A percentile compares a stretch with the other conserved stretches of the same genome.
These are phyloP conservation scores for Forbesichthys papilliferus DNA, from an alignment of 2,113 vertebrate genomes.

Conservation along the genomic window DNA sequence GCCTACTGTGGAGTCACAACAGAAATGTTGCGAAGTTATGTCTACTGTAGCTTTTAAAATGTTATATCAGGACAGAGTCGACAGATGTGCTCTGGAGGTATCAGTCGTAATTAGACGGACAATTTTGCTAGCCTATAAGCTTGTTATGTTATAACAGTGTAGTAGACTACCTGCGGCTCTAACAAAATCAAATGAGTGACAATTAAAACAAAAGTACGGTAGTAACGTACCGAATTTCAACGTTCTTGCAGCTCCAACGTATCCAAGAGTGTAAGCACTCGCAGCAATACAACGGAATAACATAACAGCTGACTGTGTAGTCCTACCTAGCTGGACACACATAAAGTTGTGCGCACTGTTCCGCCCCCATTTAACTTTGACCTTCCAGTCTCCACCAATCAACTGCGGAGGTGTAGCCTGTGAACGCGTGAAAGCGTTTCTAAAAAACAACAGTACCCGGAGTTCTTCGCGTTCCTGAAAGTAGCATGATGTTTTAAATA, in stretches of 20 bases:
- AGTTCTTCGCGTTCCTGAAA: neutral
- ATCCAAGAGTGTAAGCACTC: slow-evolving; percentile 71
- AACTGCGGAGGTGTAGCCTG: slow-evolving; percentile 24
- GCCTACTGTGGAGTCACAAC: too few relatives aligned
- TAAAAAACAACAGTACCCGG: neutral
- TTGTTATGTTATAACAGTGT: neutral
- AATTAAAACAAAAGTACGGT: neutral
- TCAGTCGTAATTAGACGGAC: neutral
- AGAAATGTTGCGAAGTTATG: too few relatives aligned
- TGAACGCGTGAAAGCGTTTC: neutral
- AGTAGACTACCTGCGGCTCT: neutral
- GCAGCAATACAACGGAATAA: slow-evolving; percentile 66
- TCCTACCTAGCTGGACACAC: slow-evolving; percentile 50
- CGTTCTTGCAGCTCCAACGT: slow-evolving; percentile 66
- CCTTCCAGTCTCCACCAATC: slow-evolving; percentile 64
- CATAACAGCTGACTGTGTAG: slow-evolving; percentile 59
- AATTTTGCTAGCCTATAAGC: neutral
- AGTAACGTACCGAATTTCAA: slow-evolving; percentile 68
- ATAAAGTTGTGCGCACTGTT: slow-evolving; percentile 46
- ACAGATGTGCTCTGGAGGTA: neutral
- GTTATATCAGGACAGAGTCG: neutral
- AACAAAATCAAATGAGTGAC: neutral
- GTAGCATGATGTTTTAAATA: neutral
- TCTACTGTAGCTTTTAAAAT: too few relatives aligned
- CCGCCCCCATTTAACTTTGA: slow-evolving; percentile 54